Base-by-base conservation (phyloP, 1,140 invertebrate species). In the Drosophila sp. region DNA sequence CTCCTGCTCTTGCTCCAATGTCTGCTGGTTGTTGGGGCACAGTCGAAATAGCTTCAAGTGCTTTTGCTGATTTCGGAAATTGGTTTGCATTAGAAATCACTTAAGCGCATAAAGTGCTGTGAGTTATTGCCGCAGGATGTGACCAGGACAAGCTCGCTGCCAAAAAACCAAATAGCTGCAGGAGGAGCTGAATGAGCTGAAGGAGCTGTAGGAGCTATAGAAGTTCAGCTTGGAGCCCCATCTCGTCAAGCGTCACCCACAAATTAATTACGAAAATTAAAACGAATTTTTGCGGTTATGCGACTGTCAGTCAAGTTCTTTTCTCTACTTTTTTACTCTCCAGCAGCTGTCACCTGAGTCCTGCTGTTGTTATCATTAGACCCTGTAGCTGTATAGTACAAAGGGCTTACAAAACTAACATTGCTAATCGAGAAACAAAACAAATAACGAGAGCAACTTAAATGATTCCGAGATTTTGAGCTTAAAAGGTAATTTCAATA, bases 81-180 rank as follows among this genome's bases (percentile, higher is more conserved):
- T 87, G 83, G 83, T 89, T 87, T 87, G 83, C 83, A 87, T 87
- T 87, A 87, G 83, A 87, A 87, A 87, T 87, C 83, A 87, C 83
- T 87, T 87, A 87, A 89, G 83, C 83, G 83, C 83, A 87, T 87
- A 82, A 87, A 87, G 79, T 89, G 83, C 83, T 87, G 74, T 89
- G 83, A 87, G 83, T 87, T 87, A 87, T 87, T 79, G 83, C 83
- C 83, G 67, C 79, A 87, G 83, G 83, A 87, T 87, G 83, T 86
- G 81, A 78, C 70, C 74, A 78, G 48, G 59, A 73, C 73, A 32
- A 25, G 9, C 27, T 29, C 11, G 5, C 29, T 29, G n/a, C 9
- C 25, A 38, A 38, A 38, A 38, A 38, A 38, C 4, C 4, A 38
- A 13, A 13, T 13, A 38, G 36, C 5, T 11, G 4, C 2, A 36